Evolutionary conservation across 2,113 vertebrate species (phyloP).

Genomic region (Oncorhynchus gorbuscha): DNA sequence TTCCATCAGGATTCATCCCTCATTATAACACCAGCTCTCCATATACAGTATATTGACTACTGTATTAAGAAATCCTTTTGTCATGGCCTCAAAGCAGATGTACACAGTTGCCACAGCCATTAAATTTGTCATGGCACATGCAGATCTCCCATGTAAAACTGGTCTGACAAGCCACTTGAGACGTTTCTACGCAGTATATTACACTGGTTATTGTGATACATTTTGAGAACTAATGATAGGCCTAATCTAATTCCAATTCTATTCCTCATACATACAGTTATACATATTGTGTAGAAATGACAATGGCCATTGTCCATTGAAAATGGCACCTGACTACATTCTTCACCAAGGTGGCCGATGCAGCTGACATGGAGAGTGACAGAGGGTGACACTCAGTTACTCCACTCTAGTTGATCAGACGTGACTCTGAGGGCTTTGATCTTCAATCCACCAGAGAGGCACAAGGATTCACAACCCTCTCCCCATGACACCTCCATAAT

Average conservation of each 20-base stretch:
- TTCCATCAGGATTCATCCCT: neutral
- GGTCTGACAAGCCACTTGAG: neutral
- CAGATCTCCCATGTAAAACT: neutral
- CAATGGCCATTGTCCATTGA: neutral
- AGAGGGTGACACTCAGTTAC: neutral
- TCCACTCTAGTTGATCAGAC: neutral
- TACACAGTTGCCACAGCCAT: conserved; percentile 11
- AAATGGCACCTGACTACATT: neutral
- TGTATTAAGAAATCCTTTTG: neutral
- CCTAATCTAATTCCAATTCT: too few relatives aligned
- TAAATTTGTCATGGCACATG: neutral
- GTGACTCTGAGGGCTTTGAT: neutral
- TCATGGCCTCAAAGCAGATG: conserved; percentile 4
- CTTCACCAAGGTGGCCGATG: neutral
- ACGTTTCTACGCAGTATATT: neutral
- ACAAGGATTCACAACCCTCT: neutral
- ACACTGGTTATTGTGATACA: too few relatives aligned
- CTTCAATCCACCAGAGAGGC: neutral
- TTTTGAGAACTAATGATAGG: neutral
- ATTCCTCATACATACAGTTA: neutral
- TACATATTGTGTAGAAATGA: neutral
- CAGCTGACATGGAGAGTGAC: neutral
- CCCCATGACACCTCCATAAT: neutral
- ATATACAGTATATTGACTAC: neutral
- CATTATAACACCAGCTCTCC: neutral